phyloP scores from a whole-genome alignment of 2,113 vertebrate species.

The Stercorarius parasiticus region DNA sequence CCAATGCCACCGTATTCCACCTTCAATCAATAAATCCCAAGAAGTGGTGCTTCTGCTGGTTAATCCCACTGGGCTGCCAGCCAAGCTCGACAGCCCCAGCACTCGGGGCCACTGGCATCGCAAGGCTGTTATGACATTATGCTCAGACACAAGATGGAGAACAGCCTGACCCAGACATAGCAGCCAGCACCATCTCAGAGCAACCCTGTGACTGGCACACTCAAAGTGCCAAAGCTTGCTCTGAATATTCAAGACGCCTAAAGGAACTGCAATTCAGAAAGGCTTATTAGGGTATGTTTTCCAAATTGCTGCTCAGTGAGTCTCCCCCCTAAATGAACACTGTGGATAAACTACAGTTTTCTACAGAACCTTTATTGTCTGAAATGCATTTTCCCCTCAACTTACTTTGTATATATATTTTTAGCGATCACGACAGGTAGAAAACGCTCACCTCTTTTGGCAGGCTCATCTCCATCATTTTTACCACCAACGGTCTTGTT shows the following conservation, averaged over 20 bases:
- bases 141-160: neutral
- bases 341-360: conserved; percentile 1
- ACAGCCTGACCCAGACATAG: neutral
- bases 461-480: neutral
- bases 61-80: neutral
- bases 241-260: neutral
- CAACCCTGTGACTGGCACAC: conserved; percentile 2
- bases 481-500: neutral
- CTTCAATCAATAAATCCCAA: neutral
- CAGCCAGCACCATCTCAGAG: neutral
- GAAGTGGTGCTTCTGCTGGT: neutral
- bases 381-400: neutral
- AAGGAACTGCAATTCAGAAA: neutral
- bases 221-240: neutral
- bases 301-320: neutral
- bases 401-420: neutral
- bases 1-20: neutral
- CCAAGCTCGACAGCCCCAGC: neutral
- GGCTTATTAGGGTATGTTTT: neutral
- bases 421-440: neutral
- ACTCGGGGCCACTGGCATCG: rapidly evolving
- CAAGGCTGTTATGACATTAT: neutral
- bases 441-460: neutral
- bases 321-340: neutral
- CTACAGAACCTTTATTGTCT: neutral